A percentile compares a stretch with the other conserved stretches of the same genome.
Conservation (phyloP, 2,888 invertebrate species). For the Xestia xanthographa region DNA sequence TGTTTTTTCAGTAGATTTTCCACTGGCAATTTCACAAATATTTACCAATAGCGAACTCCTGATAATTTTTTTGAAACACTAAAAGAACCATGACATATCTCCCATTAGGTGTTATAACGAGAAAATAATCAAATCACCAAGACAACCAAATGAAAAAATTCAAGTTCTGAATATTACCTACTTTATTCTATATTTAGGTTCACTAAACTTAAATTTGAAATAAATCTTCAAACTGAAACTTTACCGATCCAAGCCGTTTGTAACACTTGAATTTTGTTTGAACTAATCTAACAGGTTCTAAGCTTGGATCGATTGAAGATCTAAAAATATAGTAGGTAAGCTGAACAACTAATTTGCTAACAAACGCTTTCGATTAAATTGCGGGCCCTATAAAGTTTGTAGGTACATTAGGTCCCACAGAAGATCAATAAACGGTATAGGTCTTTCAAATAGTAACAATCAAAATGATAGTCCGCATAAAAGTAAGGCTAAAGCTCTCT, state of each 20-base stretch:
- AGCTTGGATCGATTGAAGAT: background rate
- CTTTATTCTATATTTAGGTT: background rate
- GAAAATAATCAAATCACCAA: background rate
- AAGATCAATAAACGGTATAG: background rate
- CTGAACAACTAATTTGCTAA: slow-evolving; percentile 2
- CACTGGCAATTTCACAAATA: background rate
- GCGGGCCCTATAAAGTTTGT: slow-evolving; percentile 2
- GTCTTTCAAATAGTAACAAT: background rate
- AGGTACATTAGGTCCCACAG: background rate
- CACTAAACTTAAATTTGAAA: slow-evolving; percentile 3
- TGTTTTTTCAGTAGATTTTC: background rate
- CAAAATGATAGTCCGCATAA: background rate
- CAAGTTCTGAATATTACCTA: background rate
- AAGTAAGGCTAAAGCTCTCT: background rate
- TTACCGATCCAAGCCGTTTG: background rate
- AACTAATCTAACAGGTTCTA: slow-evolving; percentile 22
- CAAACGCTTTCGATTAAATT: slow-evolving; percentile 10
- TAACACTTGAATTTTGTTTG: slow-evolving; percentile 10
- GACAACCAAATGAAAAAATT: background rate
- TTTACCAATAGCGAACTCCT: background rate
- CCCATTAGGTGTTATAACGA: background rate
- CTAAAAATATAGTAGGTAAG: slow-evolving; percentile 26
- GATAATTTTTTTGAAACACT: background rate
- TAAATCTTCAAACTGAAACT: slow-evolving; percentile 4
- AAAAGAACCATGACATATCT: background rate